phyloP scores from a whole-genome alignment of 2,797 vertebrate species.

The Artibeus jamaicensis region DNA sequence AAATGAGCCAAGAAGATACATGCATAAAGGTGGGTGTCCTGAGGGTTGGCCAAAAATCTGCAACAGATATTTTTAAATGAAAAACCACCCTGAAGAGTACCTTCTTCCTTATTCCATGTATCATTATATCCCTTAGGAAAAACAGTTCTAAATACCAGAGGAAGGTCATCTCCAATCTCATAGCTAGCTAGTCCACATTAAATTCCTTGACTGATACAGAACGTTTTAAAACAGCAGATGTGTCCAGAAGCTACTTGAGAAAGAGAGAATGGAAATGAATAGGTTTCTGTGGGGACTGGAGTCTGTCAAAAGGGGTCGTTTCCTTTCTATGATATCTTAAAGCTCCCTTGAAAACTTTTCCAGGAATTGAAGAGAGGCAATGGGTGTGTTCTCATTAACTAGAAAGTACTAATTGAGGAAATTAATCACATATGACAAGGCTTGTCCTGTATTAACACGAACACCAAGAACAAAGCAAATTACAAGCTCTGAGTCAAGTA shows the following conservation, averaged over 20 bases:
- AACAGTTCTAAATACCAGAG: conserved; percentile 38
- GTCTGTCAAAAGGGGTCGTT: neutral
- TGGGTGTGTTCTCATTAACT: neutral
- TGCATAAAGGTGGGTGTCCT: conserved; percentile 63
- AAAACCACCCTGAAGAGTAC: conserved; percentile 44
- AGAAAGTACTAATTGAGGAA: conserved; percentile 44
- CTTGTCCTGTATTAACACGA: conserved; percentile 41
- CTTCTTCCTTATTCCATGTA: conserved; percentile 48
- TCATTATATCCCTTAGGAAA: conserved; percentile 49
- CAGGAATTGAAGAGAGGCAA: neutral
- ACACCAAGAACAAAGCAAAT: conserved; percentile 46
- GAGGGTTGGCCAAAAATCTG: conserved; percentile 55
- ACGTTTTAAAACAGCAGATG: conserved; percentile 50
- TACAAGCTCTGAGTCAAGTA: neutral
- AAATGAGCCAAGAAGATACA: conserved; percentile 60
- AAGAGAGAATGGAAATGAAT: conserved; percentile 10
- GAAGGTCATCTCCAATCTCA: conserved; percentile 39
- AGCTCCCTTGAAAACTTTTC: conserved; percentile 15
- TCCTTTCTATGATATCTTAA: neutral
- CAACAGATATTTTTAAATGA: neutral
- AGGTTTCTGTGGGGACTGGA: neutral
- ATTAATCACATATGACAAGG: conserved; percentile 42
- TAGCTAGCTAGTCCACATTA: conserved; percentile 20
- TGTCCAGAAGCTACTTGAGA: conserved; percentile 32
- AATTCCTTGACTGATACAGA: conserved; percentile 41